These are phyloP conservation scores for Lepus townsendii DNA, from an alignment of 2,797 vertebrate species.

Conservation along the genomic window DNA sequence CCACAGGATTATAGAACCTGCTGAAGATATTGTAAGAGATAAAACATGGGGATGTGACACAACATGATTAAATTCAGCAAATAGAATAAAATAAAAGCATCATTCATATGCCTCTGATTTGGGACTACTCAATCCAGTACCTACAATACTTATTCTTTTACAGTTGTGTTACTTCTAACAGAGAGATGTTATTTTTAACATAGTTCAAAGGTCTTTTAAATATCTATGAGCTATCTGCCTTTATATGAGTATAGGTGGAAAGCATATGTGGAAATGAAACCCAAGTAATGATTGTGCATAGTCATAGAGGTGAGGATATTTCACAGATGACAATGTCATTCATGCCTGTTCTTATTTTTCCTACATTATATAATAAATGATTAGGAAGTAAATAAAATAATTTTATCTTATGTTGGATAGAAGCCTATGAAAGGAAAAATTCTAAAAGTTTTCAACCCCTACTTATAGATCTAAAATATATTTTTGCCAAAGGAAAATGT, in stretches of 20 bases:
- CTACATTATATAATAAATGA: neutral
- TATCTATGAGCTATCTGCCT: neutral
- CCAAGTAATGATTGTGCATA: neutral
- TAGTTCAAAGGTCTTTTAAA: neutral
- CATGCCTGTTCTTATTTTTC: neutral
- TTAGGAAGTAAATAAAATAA: neutral
- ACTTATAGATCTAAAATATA: neutral
- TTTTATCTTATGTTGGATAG: neutral
- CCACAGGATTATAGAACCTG: neutral
- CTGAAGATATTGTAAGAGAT: slow-evolving; percentile 37
- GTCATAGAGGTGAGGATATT: neutral
- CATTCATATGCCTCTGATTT: neutral
- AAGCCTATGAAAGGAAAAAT: neutral
- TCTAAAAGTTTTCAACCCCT: neutral
- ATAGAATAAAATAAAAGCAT: neutral
- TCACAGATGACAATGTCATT: neutral
- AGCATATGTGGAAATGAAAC: neutral
- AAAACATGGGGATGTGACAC: slow-evolving; percentile 56
- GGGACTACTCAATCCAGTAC: neutral
- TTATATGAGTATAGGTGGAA: neutral
- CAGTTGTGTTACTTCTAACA: neutral
- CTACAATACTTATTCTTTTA: slow-evolving; percentile 13
- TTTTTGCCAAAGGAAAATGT: neutral
- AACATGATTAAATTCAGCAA: slow-evolving; percentile 29
- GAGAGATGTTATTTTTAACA: neutral